Conservation (phyloP, 2,797 vertebrate species). For the Semotilus atromaculatus region DNA sequence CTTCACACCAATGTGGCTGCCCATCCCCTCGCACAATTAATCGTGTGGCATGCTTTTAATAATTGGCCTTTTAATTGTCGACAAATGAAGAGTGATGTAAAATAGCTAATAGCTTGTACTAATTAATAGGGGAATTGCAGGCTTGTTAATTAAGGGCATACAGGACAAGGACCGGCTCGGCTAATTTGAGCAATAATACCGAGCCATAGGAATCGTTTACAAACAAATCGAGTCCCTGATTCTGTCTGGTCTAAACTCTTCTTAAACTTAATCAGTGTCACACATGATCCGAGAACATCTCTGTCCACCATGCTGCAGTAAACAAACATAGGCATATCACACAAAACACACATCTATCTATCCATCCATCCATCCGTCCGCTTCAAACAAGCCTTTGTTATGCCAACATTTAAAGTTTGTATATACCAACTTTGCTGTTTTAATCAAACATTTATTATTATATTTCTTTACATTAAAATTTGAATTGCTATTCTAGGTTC, state of each 20-base stretch:
- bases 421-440: too few species aligned
- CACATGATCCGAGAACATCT: constrained; percentile 20
- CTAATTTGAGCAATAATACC: constrained; percentile 84
- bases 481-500: too few species aligned
- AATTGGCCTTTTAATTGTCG: constrained; percentile 91
- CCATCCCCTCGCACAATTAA: constrained; percentile 77
- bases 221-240: constrained; percentile 75
- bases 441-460: too few species aligned
- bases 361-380: too few species aligned
- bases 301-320: not conserved
- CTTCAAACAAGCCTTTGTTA: too few species aligned
- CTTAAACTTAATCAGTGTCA: not conserved
- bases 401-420: too few species aligned
- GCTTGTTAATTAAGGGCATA: constrained; percentile 96
- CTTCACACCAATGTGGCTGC: constrained; percentile 57
- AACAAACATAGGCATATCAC: too few species aligned
- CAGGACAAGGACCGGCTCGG: constrained; percentile 85
- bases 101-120: constrained; percentile 88
- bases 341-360: too few species aligned
- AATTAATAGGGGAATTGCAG: constrained; percentile 93
- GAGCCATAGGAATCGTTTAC: constrained; percentile 86
- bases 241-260: not conserved
- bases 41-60: constrained; percentile 86
- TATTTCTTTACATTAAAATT: too few species aligned
- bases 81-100: constrained; percentile 90